Evolutionary conservation across 2,113 vertebrate genomes (phyloP).

Genomic region (Ardeotis arabs): DNA sequence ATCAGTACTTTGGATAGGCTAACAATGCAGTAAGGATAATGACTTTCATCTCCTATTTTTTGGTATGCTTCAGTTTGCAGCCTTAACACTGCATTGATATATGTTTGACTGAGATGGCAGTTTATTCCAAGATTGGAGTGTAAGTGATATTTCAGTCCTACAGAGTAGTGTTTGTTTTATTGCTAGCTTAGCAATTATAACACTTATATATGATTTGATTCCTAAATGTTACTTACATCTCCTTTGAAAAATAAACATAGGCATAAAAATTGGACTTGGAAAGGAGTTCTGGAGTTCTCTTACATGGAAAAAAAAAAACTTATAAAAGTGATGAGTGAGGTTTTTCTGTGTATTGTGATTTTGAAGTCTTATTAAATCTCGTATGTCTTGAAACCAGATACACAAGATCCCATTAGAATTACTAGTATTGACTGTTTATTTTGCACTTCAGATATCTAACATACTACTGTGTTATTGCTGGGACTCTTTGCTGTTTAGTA

Average conservation of each 20-base stretch:
- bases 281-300: neutral
- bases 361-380: neutral
- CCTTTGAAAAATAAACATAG: neutral
- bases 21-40: neutral
- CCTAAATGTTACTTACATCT: neutral
- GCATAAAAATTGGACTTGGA: neutral
- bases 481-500: neutral
- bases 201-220: neutral
- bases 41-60: neutral
- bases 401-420: neutral
- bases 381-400: neutral
- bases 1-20: neutral
- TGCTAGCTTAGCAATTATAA: neutral
- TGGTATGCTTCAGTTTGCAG: neutral
- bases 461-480: rapidly evolving
- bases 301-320: neutral
- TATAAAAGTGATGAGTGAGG: neutral
- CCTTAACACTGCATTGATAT: neutral
- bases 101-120: neutral
- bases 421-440: neutral
- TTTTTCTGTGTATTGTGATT: neutral
- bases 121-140: neutral
- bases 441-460: neutral
- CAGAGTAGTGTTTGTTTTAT: neutral
- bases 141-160: neutral